Evolutionary conservation across 2,888 invertebrate genomes (phyloP).

Genomic region (Drosophila parthenogenetica): DNA sequence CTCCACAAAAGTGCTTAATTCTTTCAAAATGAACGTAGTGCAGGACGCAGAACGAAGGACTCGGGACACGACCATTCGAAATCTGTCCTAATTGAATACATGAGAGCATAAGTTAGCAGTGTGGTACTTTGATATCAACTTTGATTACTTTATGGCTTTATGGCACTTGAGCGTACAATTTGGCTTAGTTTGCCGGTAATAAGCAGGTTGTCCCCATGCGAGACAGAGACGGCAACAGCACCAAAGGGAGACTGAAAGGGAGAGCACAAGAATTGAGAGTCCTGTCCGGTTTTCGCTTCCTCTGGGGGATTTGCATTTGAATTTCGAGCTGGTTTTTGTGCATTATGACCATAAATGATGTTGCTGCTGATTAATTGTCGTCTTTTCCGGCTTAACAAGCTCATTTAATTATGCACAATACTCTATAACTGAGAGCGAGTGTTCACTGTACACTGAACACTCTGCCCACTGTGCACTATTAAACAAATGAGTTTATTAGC

Average conservation of each 20-base stretch:
- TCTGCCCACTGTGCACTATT: neutral
- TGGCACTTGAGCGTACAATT: conserved; percentile 79
- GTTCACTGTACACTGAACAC: neutral
- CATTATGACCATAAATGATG: conserved; percentile 44
- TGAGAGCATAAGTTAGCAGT: conserved; percentile 79
- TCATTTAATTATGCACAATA: conserved; percentile 51
- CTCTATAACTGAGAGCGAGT: neutral
- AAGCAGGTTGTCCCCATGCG: conserved; percentile 10
- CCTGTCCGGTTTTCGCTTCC: neutral
- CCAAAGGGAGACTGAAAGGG: neutral
- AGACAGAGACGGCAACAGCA: neutral
- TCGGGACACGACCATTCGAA: conserved; percentile 59
- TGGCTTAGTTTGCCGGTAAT: conserved; percentile 58
- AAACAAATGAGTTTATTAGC: conserved; percentile 15
- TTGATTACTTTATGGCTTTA: conserved; percentile 79
- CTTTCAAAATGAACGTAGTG: conserved; percentile 66
- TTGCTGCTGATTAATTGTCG: conserved; percentile 65
- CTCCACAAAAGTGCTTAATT: conserved; percentile 75
- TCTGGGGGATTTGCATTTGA: conserved; percentile 36
- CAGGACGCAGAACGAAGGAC: neutral
- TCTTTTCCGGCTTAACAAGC: conserved; percentile 43
- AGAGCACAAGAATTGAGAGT: neutral
- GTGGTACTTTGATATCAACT: conserved; percentile 79
- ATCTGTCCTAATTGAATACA: conserved; percentile 78
- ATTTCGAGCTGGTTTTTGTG: conserved; percentile 41